Evolutionary conservation across 2,113 vertebrate genomes (phyloP), one percentile per base, ranked within the genome.

Genomic region (Acanthisitta chloris): DNA sequence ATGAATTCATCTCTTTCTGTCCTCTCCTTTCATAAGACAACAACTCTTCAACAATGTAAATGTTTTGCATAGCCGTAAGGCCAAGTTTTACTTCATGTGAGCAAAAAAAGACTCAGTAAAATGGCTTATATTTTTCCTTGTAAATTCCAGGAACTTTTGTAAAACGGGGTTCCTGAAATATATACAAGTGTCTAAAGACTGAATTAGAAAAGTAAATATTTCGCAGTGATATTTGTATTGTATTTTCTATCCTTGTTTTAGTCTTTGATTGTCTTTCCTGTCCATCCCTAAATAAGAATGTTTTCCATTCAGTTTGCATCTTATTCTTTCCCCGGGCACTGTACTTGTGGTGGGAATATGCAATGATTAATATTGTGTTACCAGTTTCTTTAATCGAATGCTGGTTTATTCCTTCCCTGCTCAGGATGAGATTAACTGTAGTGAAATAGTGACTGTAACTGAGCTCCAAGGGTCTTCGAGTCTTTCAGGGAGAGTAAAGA

Each of bases 151-250:
- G n/a, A 88, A n/a, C 8, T 77, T 31, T 52, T 28, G 15, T 77
- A 73, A 83, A 86, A 59, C 4, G 74, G 16, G 42, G 17, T 74
- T 16, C 13, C 14, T 87, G 24, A 93, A 82, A 66, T 45, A 1
- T 64, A 38, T 55, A 64, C 10, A 49, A 38, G 11, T 66, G 1
- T 52, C 16, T 87, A 71, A 91, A 40, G 46, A 71, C 7, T 79
- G 34, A 94, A 43, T 55, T 66, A 52, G 31, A 64, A 94, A 90
- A 67, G 19, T 28, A 89, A 94, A 87, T 2, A 43, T 57, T 86
- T 80, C 48, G 11, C 13, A 66, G 24, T 43, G 15, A 19, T 25
- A 33, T 55, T 80, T 8, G 1, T 78, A n/a, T 86, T 86, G 54
- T 48, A 9, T 34, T 90, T n/a, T 71, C 29, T 66, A 24, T n/a